phyloP scores from a whole-genome alignment of 1,140 invertebrate genomes.

The Cherax destructor region DNA sequence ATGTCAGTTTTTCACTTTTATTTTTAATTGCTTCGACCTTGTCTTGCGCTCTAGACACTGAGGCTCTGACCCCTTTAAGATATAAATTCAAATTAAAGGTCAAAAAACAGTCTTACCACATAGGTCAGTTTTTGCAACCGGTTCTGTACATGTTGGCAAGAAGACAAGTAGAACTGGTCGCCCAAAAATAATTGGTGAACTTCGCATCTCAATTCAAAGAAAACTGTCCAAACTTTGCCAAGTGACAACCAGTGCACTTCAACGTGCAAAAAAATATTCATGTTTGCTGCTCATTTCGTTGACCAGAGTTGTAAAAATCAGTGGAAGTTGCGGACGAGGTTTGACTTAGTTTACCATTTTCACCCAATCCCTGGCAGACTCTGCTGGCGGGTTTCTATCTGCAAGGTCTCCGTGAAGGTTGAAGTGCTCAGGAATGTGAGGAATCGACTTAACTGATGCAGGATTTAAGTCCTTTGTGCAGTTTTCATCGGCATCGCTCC shows the following conservation, averaged over 20 bases:
- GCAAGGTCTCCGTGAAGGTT: background rate
- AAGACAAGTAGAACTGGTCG: constrained; percentile 11
- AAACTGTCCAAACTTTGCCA: constrained; percentile 8
- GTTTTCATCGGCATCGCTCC: constrained; percentile 27
- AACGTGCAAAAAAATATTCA: background rate
- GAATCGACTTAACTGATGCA: constrained; percentile 19
- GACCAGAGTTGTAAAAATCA: constrained; percentile 18
- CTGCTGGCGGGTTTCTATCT: background rate
- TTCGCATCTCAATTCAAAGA: constrained; percentile 10
- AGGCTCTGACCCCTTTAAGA: constrained; percentile 1
- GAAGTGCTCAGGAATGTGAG: constrained; percentile 31
- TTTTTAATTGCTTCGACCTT: constrained; percentile 35
- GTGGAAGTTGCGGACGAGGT: no score
- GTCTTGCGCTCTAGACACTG: constrained; percentile 26
- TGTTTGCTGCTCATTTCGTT: background rate
- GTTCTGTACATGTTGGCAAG: background rate
- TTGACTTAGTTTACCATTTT: background rate
- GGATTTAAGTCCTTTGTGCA: constrained; percentile 27
- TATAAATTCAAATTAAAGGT: constrained; percentile 24
- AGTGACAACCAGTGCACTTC: constrained; percentile 7
- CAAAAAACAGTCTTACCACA: constrained; percentile 4
- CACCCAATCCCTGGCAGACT: background rate
- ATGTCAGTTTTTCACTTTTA: constrained; percentile 30
- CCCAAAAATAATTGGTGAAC: constrained; percentile 27
- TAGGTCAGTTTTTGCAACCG: constrained; percentile 15